Conservation (phyloP, 2,113 vertebrate species). For the Ivindomyrus marchei region DNA sequence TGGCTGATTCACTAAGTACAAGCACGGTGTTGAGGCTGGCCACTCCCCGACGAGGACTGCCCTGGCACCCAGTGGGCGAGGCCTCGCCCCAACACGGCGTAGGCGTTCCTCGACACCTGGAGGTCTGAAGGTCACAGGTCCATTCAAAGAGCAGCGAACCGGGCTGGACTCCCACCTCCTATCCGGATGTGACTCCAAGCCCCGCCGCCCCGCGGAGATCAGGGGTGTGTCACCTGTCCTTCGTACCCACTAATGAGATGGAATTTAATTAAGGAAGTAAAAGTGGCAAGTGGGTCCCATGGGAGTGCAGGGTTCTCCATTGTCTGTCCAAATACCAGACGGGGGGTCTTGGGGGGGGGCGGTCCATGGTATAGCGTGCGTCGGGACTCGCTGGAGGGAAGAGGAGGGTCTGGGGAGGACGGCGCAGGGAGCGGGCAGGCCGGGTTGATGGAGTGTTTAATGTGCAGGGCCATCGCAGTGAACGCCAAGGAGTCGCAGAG, state of each 20-base stretch:
- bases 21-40: not conserved
- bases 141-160: not conserved
- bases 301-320: slow-evolving; percentile 28
- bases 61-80: not conserved
- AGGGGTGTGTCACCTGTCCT: slow-evolving; percentile 26
- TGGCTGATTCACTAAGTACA: not conserved
- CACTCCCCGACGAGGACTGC: not conserved
- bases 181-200: not conserved
- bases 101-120: not conserved
- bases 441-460: slow-evolving; percentile 17
- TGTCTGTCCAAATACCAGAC: slow-evolving; percentile 29
- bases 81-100: not conserved
- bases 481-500: slow-evolving; percentile 21
- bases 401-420: not conserved
- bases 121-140: not conserved
- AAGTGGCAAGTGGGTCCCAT: slow-evolving; percentile 31
- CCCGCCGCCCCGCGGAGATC: not conserved
- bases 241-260: slow-evolving; percentile 50
- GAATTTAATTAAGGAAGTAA: slow-evolving; percentile 54
- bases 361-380: not conserved
- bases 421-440: not conserved
- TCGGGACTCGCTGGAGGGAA: not conserved
- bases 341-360: not conserved
- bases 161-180: not conserved
- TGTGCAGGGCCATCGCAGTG: not conserved